phyloP scores from a whole-genome alignment of 2,113 vertebrate genomes.

The Pelmatolapia mariae region DNA sequence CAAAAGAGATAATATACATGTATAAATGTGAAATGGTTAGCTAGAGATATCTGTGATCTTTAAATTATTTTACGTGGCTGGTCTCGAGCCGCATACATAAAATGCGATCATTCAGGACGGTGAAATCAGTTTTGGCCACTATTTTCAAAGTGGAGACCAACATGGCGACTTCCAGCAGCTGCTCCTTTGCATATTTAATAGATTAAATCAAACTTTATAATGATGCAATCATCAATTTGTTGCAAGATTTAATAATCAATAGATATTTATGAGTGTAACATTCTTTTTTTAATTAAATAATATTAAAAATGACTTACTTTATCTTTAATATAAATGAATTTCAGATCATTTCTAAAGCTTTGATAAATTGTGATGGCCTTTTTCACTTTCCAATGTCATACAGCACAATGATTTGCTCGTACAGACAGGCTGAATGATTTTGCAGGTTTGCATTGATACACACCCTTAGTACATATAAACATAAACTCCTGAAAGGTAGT shows the following conservation, averaged over 20 bases:
- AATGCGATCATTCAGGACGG: fast-evolving
- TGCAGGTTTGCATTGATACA: not conserved
- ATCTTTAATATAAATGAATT: not conserved
- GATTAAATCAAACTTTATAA: not conserved
- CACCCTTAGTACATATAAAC: not conserved
- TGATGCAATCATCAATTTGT: not conserved
- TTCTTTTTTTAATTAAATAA: not conserved
- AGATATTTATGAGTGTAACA: not conserved
- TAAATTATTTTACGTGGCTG: not conserved
- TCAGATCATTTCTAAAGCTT: not conserved
- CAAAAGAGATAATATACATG: not conserved
- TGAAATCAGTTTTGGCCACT: not conserved
- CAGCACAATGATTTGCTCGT: not conserved
- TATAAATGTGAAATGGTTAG: not conserved
- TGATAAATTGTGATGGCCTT: not conserved
- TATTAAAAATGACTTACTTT: not conserved
- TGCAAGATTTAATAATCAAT: not conserved
- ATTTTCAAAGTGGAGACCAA: not conserved
- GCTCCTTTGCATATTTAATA: not conserved
- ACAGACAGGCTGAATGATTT: not conserved
- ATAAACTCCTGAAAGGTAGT: not conserved
- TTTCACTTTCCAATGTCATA: not conserved
- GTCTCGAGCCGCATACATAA: fast-evolving
- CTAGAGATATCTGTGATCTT: not conserved
- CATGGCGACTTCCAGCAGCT: not conserved